Conservation (phyloP, 2,888 invertebrate genomes). For the Parasteatoda lunata region DNA sequence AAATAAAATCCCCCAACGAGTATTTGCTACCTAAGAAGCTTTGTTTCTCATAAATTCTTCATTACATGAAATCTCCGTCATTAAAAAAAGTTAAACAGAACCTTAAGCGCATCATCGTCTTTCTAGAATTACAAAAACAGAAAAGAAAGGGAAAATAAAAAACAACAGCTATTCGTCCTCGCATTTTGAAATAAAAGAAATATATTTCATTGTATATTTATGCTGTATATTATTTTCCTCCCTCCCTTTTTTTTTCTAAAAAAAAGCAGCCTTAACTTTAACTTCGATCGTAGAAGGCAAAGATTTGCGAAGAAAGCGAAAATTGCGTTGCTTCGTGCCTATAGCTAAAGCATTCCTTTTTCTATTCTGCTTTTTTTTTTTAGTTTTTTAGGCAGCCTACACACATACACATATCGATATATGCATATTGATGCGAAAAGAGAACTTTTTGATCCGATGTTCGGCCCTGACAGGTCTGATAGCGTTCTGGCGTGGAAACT, state of each 20-base stretch:
- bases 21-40: too few species aligned
- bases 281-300: conserved; percentile 26
- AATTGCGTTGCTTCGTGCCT: conserved; percentile 47
- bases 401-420: conserved; percentile 9
- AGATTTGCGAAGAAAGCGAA: conserved; percentile 48
- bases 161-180: background rate
- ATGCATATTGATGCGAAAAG: conserved; percentile 44
- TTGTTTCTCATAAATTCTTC: too few species aligned
- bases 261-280: conserved; percentile 27
- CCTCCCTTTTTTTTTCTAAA: background rate
- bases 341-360: conserved; percentile 6
- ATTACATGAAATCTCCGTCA: too few species aligned
- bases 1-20: too few species aligned
- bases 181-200: conserved; percentile 43
- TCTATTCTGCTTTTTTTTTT: background rate
- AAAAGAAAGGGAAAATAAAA: background rate
- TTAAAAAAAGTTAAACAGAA: too few species aligned
- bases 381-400: background rate
- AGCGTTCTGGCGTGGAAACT: conserved; percentile 40
- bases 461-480: conserved; percentile 48
- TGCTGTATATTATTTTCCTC: conserved; percentile 33
- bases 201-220: conserved; percentile 46
- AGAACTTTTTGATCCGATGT: conserved; percentile 39
- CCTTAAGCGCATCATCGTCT: too few species aligned
- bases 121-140: too few species aligned